These are phyloP conservation scores for Tanytarsus gracilentus DNA, from an alignment of 2,888 invertebrate species.

Conservation along the genomic window DNA sequence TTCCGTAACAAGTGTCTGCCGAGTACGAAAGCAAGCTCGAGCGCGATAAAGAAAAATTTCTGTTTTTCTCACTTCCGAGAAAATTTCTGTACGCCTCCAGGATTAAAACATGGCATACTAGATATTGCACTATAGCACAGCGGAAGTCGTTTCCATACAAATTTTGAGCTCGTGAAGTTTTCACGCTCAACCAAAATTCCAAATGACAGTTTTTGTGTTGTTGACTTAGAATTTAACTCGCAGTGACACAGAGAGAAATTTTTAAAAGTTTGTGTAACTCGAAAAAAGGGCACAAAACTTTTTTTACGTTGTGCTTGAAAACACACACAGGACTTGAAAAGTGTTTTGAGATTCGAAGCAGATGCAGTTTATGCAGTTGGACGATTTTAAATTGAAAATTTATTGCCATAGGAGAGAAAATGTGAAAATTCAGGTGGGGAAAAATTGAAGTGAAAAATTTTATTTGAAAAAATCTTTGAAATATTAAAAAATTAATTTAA, in stretches of 20 bases:
- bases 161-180: no score
- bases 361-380: constrained; percentile 15
- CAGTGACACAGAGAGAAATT: background rate
- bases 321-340: background rate
- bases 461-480: no score
- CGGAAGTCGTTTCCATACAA: background rate
- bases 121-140: no score
- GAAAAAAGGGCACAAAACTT: background rate
- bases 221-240: background rate
- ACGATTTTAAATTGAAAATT: constrained; percentile 26
- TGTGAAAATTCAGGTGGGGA: background rate
- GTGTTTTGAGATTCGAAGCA: background rate
- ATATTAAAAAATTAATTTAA: no score
- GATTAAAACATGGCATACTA: no score
- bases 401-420: background rate
- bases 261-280: background rate
- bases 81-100: no score
- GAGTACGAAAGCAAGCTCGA: constrained; percentile 8
- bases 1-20: constrained; percentile 20
- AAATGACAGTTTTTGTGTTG: constrained; percentile 6
- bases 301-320: background rate
- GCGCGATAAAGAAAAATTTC: background rate
- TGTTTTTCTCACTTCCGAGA: background rate
- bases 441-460: no score
- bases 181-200: no score